Percentiles rank a stretch among this genome's conserved stretches.
phyloP scores from a whole-genome alignment of 2,888 invertebrate genomes.

The Cosmia trapezina region DNA sequence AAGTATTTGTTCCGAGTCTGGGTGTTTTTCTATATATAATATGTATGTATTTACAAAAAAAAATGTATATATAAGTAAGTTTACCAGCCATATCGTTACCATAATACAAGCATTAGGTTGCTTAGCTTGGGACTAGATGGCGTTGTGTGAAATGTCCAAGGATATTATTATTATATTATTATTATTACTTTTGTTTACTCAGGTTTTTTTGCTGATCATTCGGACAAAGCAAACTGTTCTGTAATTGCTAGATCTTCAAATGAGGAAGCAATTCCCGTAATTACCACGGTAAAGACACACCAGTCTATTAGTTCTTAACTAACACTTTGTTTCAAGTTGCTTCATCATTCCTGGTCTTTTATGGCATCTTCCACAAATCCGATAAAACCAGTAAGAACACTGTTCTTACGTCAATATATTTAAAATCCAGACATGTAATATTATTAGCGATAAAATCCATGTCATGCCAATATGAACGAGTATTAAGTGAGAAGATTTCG shows the following conservation, averaged over 20 bases:
- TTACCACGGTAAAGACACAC: not conserved
- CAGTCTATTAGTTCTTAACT: not conserved
- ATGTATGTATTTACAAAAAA: no score
- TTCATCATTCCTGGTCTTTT: not conserved
- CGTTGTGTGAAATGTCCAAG: no score
- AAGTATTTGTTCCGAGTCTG: no score
- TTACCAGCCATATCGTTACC: no score
- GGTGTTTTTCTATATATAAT: no score
- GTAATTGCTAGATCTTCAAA: not conserved
- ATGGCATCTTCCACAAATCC: conserved; percentile 5
- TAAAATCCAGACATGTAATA: conserved; percentile 53
- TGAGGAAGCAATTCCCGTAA: not conserved
- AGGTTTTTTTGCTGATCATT: not conserved
- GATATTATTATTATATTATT: no score
- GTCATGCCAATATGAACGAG: conserved; percentile 59
- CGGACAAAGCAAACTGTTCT: not conserved
- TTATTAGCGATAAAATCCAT: conserved; percentile 56
- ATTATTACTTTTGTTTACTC: not conserved
- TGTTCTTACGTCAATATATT: conserved; percentile 34
- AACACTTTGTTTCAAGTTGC: not conserved
- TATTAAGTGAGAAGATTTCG: conserved; percentile 67
- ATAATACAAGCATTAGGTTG: no score
- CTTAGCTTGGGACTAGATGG: no score
- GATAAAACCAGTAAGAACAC: conserved; percentile 29
- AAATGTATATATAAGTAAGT: no score